Conservation (phyloP, 2,888 invertebrate genomes). For the Drosophila peninsularis region DNA sequence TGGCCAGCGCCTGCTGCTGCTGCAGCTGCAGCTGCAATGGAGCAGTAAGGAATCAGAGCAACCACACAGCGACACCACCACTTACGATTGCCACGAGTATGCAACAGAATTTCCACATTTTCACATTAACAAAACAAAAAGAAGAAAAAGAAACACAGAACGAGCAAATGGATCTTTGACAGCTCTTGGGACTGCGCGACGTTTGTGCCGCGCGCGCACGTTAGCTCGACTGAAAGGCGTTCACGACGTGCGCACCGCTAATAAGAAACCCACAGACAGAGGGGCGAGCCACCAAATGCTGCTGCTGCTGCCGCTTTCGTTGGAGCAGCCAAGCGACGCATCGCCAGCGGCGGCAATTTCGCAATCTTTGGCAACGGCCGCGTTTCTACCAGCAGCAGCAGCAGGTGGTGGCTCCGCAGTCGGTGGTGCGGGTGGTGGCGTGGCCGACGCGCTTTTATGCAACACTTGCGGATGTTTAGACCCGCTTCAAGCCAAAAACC, state of each 20-base stretch:
- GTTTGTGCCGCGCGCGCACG: constrained; percentile 68
- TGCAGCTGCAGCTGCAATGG: constrained; percentile 2
- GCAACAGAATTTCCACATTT: constrained; percentile 48
- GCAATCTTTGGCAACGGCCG: constrained; percentile 55
- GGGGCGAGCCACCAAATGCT: constrained; percentile 22
- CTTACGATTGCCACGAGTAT: constrained; percentile 60
- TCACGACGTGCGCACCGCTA: constrained; percentile 58
- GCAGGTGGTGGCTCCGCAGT: constrained; percentile 4
- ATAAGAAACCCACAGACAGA: constrained; percentile 55
- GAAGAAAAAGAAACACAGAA: constrained; percentile 13
- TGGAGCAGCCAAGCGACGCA: constrained; percentile 78
- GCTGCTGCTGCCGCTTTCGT: constrained; percentile 54
- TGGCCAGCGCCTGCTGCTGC: constrained; percentile 36
- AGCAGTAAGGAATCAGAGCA: not conserved
- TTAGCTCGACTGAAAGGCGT: constrained; percentile 73
- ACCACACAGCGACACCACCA: constrained; percentile 11
- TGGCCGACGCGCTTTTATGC: constrained; percentile 64
- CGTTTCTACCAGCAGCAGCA: constrained; percentile 13
- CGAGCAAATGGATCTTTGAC: constrained; percentile 1
- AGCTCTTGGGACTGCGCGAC: constrained; percentile 20
- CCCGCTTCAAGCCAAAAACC: constrained; percentile 22
- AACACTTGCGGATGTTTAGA: constrained; percentile 58
- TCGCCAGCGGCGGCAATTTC: constrained; percentile 59
- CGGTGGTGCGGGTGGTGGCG: constrained; percentile 9
- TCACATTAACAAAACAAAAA: constrained; percentile 28